These are phyloP conservation scores for Istiophorus platypterus DNA, from an alignment of 2,113 vertebrate species.

Conservation along the genomic window DNA sequence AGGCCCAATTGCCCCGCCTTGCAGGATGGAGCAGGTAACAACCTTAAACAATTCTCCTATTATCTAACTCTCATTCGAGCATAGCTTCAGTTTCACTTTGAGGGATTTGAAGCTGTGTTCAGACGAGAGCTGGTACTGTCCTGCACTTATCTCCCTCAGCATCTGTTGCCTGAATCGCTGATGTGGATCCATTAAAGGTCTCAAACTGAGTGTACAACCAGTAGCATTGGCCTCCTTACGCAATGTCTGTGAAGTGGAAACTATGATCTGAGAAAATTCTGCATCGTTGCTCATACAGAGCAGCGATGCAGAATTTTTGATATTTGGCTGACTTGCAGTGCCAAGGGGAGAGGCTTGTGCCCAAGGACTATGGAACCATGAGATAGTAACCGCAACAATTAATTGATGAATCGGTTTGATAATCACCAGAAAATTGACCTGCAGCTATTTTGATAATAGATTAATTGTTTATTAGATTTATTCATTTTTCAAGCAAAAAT, in stretches of 20 bases:
- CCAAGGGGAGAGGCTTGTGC: neutral
- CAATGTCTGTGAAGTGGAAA: constrained; percentile 52
- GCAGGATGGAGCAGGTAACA: constrained; percentile 79
- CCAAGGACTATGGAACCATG: neutral
- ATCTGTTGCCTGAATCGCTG: constrained; percentile 45
- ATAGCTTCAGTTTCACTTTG: neutral
- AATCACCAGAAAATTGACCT: too few relatives aligned
- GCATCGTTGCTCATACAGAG: constrained; percentile 25
- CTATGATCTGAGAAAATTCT: constrained; percentile 51
- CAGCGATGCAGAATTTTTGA: neutral
- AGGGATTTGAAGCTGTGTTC: neutral
- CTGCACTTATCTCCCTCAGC: constrained; percentile 30
- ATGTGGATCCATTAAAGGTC: constrained; percentile 52
- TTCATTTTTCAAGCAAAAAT: neutral
- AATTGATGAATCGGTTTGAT: neutral
- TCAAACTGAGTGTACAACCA: constrained; percentile 52
- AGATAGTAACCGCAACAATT: neutral
- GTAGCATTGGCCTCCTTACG: constrained; percentile 31
- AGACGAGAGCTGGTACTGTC: neutral
- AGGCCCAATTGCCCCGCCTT: constrained; percentile 74
- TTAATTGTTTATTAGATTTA: neutral
- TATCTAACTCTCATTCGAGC: neutral
- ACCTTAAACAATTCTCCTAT: neutral
- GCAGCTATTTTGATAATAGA: too few relatives aligned
- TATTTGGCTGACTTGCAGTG: constrained; percentile 2